phyloP scores from a whole-genome alignment of 2,797 vertebrate genomes.

The Thunnus albacares region DNA sequence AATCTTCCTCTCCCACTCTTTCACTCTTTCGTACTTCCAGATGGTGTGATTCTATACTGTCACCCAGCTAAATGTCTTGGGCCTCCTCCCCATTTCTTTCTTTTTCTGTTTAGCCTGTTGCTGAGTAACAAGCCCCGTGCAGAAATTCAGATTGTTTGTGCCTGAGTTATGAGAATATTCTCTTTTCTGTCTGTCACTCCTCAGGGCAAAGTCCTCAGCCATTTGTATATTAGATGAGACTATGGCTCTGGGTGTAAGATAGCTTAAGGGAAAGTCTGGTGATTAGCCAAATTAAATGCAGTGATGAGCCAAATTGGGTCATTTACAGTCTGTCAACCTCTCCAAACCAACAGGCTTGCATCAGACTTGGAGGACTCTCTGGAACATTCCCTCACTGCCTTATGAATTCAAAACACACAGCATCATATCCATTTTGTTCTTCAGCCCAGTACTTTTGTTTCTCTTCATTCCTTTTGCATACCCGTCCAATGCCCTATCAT shows the following conservation, averaged over 20 bases:
- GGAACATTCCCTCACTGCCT: constrained; percentile 56
- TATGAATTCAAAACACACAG: constrained; percentile 44
- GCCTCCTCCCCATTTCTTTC: constrained; percentile 34
- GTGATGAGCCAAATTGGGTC: constrained; percentile 57
- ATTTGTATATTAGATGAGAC: constrained; percentile 44
- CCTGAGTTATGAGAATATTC: constrained; percentile 64
- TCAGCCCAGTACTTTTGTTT: constrained; percentile 30
- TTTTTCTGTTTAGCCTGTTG: constrained; percentile 72
- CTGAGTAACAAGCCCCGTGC: constrained; percentile 70
- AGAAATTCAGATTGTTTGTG: constrained; percentile 67
- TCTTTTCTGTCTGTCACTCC: constrained; percentile 30
- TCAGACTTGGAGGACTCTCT: constrained; percentile 53
- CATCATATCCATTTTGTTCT: constrained; percentile 31
- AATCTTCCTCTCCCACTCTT: constrained; percentile 46
- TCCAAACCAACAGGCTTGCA: constrained; percentile 49
- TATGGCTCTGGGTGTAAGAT: constrained; percentile 41
- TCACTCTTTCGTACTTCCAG: constrained; percentile 52
- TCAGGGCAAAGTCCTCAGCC: constrained; percentile 33
- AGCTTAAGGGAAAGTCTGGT: constrained; percentile 48
- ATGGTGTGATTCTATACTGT: constrained; percentile 67
- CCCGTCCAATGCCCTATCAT: constrained; percentile 20
- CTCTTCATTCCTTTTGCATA: constrained; percentile 26
- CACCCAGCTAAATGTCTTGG: constrained; percentile 51
- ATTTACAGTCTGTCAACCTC: constrained; percentile 48
- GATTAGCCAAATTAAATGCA: constrained; percentile 54